A percentile compares a stretch with the other conserved stretches of the same genome.
phyloP scores from a whole-genome alignment of 2,888 invertebrate genomes.

The Lymantria monacha region DNA sequence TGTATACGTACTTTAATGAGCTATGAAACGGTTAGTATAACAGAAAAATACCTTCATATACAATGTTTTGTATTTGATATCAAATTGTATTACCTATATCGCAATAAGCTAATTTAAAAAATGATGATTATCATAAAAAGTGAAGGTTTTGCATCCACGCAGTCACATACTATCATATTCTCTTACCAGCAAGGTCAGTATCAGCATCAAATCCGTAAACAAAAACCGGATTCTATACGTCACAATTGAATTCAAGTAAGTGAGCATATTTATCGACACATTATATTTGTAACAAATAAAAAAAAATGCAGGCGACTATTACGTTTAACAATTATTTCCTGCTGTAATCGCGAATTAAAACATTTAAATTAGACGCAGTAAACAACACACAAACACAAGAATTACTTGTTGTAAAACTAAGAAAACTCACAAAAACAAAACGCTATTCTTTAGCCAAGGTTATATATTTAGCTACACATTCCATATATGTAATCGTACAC shows the following conservation, averaged over 20 bases:
- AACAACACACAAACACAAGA: constrained; percentile 47
- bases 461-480: constrained; percentile 72
- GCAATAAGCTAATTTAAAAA: not conserved
- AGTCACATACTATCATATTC: constrained; percentile 33
- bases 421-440: constrained; percentile 46
- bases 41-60: no score
- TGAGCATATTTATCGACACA: constrained; percentile 51
- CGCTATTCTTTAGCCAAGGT: constrained; percentile 54
- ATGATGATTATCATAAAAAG: not conserved
- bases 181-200: constrained; percentile 69
- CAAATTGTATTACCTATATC: not conserved
- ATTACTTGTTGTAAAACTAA: constrained; percentile 50
- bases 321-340: constrained; percentile 53
- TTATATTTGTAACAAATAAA: constrained; percentile 40
- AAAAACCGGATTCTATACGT: constrained; percentile 67
- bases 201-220: constrained; percentile 62
- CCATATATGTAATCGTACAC: constrained; percentile 49
- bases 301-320: constrained; percentile 45
- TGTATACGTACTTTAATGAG: no score
- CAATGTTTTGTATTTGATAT: no score
- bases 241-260: constrained; percentile 62
- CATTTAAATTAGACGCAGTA: constrained; percentile 41
- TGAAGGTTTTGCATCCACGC: constrained; percentile 13
- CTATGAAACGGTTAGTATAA: no score
- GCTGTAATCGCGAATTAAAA: constrained; percentile 47